Evolutionary conservation across 2,888 invertebrate species (phyloP).

Genomic region (Sesia apiformis): DNA sequence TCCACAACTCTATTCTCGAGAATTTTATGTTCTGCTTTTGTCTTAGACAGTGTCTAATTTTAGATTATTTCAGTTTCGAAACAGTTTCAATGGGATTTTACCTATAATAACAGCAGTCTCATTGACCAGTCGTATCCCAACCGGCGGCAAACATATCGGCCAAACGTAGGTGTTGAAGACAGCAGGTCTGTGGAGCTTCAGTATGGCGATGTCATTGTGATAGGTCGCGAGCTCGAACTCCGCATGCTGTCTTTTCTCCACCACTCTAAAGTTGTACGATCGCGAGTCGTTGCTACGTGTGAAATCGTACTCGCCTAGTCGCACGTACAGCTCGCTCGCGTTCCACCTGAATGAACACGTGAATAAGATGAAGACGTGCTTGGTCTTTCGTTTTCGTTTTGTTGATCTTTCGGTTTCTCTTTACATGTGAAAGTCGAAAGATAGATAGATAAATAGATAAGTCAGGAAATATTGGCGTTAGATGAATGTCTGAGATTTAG

Average conservation of each 20-base stretch:
- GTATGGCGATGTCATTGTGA: slow-evolving; percentile 84
- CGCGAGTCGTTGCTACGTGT: slow-evolving; percentile 78
- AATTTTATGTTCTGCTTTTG: too few relatives aligned
- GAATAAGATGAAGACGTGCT: too few relatives aligned
- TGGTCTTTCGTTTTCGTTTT: too few relatives aligned
- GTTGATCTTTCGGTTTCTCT: too few relatives aligned
- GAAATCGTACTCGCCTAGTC: slow-evolving; percentile 90
- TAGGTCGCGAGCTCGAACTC: slow-evolving; percentile 80
- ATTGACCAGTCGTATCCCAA: slow-evolving; percentile 74
- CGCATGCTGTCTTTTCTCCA: slow-evolving; percentile 78
- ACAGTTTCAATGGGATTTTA: slow-evolving; percentile 17
- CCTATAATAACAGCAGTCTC: slow-evolving; percentile 80
- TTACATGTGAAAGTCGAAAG: too few relatives aligned
- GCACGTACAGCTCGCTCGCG: slow-evolving; percentile 77
- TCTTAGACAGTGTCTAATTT: too few relatives aligned
- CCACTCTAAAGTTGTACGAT: slow-evolving; percentile 79
- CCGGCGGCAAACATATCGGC: slow-evolving; percentile 88
- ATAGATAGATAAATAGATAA: too few relatives aligned
- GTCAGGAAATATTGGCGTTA: too few relatives aligned
- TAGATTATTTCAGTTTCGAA: too few relatives aligned
- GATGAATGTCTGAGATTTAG: too few relatives aligned
- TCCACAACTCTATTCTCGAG: too few relatives aligned
- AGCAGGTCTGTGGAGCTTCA: slow-evolving; percentile 78
- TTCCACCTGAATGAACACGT: slow-evolving; percentile 53
- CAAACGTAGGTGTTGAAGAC: slow-evolving; percentile 86